Conservation (phyloP, 2,888 invertebrate genomes). For the Epistrophella euchroma region DNA sequence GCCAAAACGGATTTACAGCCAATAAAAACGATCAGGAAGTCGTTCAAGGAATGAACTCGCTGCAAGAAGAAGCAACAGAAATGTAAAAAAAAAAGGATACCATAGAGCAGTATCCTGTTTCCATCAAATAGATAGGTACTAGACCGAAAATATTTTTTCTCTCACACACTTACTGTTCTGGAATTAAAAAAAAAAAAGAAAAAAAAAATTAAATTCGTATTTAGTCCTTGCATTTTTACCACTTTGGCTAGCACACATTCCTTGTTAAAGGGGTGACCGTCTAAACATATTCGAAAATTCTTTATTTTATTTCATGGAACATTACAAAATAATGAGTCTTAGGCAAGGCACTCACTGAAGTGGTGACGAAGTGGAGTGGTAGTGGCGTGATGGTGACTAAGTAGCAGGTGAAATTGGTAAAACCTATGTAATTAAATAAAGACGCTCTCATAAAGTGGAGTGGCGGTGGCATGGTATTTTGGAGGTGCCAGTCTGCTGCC, state of each 20-base stretch:
- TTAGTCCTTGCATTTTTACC: slow-evolving; percentile 34
- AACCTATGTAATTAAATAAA: no score
- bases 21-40: slow-evolving; percentile 75
- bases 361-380: no score
- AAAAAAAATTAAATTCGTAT: slow-evolving; percentile 65
- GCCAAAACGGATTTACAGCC: slow-evolving; percentile 75
- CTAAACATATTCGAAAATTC: no score
- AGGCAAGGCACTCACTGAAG: no score
- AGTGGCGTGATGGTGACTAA: no score
- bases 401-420: no score
- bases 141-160: slow-evolving; percentile 61
- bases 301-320: no score
- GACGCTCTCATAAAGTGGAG: no score
- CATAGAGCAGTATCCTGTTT: slow-evolving; percentile 61
- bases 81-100: slow-evolving; percentile 30
- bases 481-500: no score
- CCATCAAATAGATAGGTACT: slow-evolving; percentile 72
- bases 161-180: slow-evolving; percentile 23
- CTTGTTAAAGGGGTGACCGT: slow-evolving; percentile 1
- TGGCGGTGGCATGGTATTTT: no score
- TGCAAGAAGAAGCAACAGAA: slow-evolving; percentile 65
- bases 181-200: slow-evolving; percentile 35
- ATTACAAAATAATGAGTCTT: no score
- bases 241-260: slow-evolving; percentile 48
- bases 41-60: slow-evolving; percentile 66